A percentile compares a stretch with the other conserved stretches of the same genome.
Conservation (phyloP, 2,888 invertebrate genomes). For the Rhingia rostrata region DNA sequence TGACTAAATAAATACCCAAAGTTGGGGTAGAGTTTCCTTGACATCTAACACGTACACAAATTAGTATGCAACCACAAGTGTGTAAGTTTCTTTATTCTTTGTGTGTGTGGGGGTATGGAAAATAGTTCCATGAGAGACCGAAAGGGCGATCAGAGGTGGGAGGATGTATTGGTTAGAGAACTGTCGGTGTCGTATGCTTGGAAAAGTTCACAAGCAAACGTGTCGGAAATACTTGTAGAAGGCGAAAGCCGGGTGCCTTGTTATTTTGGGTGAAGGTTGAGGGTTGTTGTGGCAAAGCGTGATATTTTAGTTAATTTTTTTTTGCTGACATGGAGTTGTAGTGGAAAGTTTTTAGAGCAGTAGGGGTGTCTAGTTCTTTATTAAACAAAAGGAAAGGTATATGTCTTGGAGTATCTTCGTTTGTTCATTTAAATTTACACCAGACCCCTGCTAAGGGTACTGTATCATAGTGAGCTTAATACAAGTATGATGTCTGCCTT, state of each 20-base stretch:
- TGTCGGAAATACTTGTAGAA: conserved; percentile 40
- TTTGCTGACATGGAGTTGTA: neutral
- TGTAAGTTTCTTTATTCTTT: conserved; percentile 35
- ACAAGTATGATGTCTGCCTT: too few species aligned
- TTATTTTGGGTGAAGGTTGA: conserved; percentile 24
- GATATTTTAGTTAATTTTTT: neutral
- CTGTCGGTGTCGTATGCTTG: conserved; percentile 34
- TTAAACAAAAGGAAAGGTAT: too few species aligned
- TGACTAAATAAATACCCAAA: conserved; percentile 41
- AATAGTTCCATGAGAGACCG: conserved; percentile 9
- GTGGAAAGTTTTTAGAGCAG: too few species aligned
- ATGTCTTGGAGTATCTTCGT: too few species aligned
- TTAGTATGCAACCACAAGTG: conserved; percentile 47
- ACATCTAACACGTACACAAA: conserved; percentile 54
- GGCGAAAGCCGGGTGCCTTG: conserved; percentile 4
- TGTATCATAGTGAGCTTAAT: too few species aligned
- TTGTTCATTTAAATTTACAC: too few species aligned
- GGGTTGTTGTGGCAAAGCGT: conserved; percentile 9
- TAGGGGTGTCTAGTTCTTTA: too few species aligned
- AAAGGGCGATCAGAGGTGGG: neutral
- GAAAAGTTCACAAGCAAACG: conserved; percentile 32
- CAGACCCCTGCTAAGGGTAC: too few species aligned
- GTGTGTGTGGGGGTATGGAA: conserved; percentile 7
- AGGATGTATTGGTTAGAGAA: neutral
- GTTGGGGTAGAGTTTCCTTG: conserved; percentile 40